These are phyloP conservation scores for Amiota mariae DNA, from an alignment of 2,888 invertebrate genomes.

Conservation along the genomic window DNA sequence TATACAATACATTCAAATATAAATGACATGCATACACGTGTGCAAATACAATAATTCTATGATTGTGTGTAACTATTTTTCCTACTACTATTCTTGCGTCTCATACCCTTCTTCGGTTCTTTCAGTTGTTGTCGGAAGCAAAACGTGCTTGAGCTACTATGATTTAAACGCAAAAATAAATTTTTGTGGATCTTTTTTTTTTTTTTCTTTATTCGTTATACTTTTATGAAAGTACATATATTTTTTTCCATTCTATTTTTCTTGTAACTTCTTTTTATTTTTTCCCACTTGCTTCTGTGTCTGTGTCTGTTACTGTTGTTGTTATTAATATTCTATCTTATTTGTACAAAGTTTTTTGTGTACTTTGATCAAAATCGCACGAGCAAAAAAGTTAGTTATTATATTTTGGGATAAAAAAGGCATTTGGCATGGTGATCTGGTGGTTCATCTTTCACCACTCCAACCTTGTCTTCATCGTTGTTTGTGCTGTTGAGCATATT, in stretches of 20 bases:
- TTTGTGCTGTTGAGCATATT: constrained; percentile 39
- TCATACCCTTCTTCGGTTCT: not conserved
- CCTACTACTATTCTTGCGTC: too few species aligned
- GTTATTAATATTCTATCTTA: too few species aligned
- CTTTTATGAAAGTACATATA: too few species aligned
- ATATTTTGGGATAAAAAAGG: too few species aligned
- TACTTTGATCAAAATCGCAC: too few species aligned
- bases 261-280: not conserved
- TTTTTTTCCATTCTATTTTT: not conserved
- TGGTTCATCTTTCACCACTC: not conserved
- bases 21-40: not conserved
- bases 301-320: too few species aligned
- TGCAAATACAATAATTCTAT: not conserved
- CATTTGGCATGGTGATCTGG: too few species aligned
- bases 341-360: too few species aligned
- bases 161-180: constrained; percentile 14
- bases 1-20: not conserved
- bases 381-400: too few species aligned
- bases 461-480: constrained; percentile 33
- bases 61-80: not conserved
- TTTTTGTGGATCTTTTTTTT: constrained; percentile 6
- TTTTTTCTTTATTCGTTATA: too few species aligned
- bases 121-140: not conserved
- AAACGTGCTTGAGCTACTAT: not conserved
- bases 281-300: too few species aligned